phyloP scores from a whole-genome alignment of 2,888 invertebrate genomes.

The Athalia rosae region DNA sequence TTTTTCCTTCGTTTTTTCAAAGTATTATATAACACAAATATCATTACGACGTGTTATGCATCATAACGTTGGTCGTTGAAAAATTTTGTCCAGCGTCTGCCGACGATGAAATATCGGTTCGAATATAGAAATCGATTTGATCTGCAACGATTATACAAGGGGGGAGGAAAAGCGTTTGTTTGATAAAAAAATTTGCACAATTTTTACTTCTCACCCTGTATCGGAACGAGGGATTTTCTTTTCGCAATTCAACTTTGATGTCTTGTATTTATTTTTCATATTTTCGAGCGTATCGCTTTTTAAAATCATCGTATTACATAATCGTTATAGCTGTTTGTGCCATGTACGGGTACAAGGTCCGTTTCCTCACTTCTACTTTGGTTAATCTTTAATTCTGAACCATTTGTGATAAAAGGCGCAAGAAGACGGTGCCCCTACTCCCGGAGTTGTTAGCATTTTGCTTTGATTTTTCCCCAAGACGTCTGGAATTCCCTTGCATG shows the following conservation, averaged over 20 bases:
- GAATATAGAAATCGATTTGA: no score
- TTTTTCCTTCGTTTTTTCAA: slow-evolving; percentile 46
- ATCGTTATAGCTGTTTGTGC: not conserved
- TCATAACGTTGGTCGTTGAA: no score
- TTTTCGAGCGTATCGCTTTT: not conserved
- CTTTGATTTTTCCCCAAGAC: slow-evolving; percentile 72
- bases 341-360: slow-evolving; percentile 8
- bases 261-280: not conserved
- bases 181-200: no score
- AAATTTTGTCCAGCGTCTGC: not conserved
- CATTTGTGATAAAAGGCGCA: slow-evolving; percentile 69
- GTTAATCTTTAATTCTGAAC: slow-evolving; percentile 72
- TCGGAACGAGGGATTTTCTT: no score
- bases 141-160: no score
- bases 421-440: slow-evolving; percentile 52
- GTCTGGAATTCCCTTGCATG: slow-evolving; percentile 67
- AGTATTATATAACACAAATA: not conserved
- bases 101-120: no score
- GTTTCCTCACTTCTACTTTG: slow-evolving; percentile 62
- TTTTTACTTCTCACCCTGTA: no score
- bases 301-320: slow-evolving; percentile 4
- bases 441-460: slow-evolving; percentile 62
- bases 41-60: no score
- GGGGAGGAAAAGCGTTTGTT: no score
- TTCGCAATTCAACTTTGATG: no score